Evolutionary conservation across 2,113 vertebrate genomes (phyloP), one percentile per base, ranked within the genome.

Genomic region (Pelvicachromis taeniatus): DNA sequence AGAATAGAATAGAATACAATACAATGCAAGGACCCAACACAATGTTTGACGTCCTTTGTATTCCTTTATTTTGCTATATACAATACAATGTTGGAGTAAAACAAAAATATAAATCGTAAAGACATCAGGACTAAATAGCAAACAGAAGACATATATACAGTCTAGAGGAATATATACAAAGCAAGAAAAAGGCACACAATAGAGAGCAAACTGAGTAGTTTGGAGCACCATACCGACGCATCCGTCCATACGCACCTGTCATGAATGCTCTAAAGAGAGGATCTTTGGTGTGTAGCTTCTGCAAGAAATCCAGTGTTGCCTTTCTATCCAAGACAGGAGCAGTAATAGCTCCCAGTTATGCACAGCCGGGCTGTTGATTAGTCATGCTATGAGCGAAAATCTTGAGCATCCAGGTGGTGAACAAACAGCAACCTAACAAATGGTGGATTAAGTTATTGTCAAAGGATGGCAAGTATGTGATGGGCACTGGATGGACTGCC

Each of bases 211-310:
- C 10, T 17, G 31, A n/a, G 7, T 3, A 0, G 0, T 38, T 38
- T 31, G 59, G 59, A 38, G 59, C 3, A 6, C 59, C 38, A 4
- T 9, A 6, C 33, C 12, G 33, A 10, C n/a, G 19, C 33, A 12
- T 63, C 10, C 19, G 10, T 63, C 59, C 1, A 6, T 0, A n/a
- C 0, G 6, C 1, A n/a, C 0, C 33, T 35, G 59, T 6, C 0
- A 0, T 38, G 35, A 63, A 63, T 1, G 2, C 31, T 63, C 31
- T n/a, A 0, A 33, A 2, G 31, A 40, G 19, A 65, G 33, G 61
- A 40, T 13, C 13, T 5, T 13, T 40, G 61, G 19, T 65, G 13
- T 33, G 33, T 23, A 65, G n/a, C 19, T 42, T 42, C 11, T 40
- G 19, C 61, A 38, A 14, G 2, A 65, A 68, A 3, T 68, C 2